Evolutionary conservation across 2,888 invertebrate genomes (phyloP).

Genomic region (Drosophila robusta): DNA sequence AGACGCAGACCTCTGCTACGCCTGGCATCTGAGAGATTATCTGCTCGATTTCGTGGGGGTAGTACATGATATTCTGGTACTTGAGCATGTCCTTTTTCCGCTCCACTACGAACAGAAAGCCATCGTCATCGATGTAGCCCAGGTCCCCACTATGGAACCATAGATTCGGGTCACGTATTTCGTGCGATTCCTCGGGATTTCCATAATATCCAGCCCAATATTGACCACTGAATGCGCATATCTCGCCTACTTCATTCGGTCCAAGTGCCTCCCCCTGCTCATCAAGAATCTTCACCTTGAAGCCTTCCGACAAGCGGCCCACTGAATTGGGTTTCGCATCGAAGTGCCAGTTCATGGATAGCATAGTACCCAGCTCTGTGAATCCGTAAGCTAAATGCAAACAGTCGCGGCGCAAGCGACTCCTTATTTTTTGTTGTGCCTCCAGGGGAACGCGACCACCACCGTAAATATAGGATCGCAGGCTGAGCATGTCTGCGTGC

Average conservation of each 20-base stretch:
- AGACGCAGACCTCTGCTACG: constrained; percentile 79
- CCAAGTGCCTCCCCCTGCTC: constrained; percentile 63
- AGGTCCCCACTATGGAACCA: constrained; percentile 83
- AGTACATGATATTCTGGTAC: constrained; percentile 76
- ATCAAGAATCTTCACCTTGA: constrained; percentile 72
- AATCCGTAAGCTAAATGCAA: constrained; percentile 71
- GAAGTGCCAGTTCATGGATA: constrained; percentile 54
- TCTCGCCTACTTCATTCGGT: constrained; percentile 76
- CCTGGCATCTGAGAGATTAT: constrained; percentile 72
- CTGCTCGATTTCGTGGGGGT: constrained; percentile 79
- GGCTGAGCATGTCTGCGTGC: constrained; percentile 54
- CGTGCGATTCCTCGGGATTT: constrained; percentile 67
- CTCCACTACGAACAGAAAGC: constrained; percentile 76
- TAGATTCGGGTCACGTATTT: constrained; percentile 66
- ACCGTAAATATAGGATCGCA: constrained; percentile 59
- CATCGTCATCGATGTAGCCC: constrained; percentile 82
- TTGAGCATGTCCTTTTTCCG: constrained; percentile 81
- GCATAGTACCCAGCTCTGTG: constrained; percentile 71
- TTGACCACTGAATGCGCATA: constrained; percentile 59
- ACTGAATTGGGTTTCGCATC: constrained; percentile 69
- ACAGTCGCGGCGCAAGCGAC: constrained; percentile 55
- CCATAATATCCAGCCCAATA: constrained; percentile 82
- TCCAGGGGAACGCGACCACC: constrained; percentile 68
- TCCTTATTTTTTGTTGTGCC: constrained; percentile 57
- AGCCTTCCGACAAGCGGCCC: constrained; percentile 65